These are phyloP conservation scores for Malacoraja senta DNA, from an alignment of 2,797 vertebrate species.

Conservation along the genomic window DNA sequence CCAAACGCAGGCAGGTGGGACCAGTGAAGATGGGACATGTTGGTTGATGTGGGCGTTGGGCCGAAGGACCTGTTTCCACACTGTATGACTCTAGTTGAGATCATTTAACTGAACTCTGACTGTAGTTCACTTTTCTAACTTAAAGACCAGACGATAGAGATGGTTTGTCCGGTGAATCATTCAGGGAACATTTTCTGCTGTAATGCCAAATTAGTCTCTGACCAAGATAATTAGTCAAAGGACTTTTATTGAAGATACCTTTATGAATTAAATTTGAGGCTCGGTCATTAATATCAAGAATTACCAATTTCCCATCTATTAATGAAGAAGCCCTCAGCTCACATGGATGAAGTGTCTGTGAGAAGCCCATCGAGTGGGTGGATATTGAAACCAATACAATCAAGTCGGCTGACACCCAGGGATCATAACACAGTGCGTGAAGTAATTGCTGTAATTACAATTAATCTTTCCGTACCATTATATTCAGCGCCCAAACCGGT, in stretches of 20 bases:
- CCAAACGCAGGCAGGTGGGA: too few relatives aligned
- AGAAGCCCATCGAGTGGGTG: constrained; percentile 1
- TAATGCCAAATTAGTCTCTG: background rate
- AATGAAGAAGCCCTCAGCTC: background rate
- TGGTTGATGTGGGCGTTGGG: too few relatives aligned
- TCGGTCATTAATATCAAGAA: background rate
- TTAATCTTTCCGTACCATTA: background rate
- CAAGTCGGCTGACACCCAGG: background rate
- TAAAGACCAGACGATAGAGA: too few relatives aligned
- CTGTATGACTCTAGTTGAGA: background rate
- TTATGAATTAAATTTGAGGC: background rate
- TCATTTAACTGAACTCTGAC: background rate
- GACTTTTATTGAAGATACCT: background rate
- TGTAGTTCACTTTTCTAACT: background rate
- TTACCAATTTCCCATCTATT: background rate
- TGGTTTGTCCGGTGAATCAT: background rate
- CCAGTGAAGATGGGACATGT: too few relatives aligned
- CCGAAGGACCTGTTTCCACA: too few relatives aligned
- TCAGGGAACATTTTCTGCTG: background rate
- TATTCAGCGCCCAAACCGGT: background rate
- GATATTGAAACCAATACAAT: background rate
- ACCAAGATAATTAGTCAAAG: background rate
- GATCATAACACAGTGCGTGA: background rate
- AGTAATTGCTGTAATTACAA: background rate
- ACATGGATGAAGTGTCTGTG: too few relatives aligned